Conservation (phyloP, 2,888 invertebrate species). For the Meloe dianella region DNA sequence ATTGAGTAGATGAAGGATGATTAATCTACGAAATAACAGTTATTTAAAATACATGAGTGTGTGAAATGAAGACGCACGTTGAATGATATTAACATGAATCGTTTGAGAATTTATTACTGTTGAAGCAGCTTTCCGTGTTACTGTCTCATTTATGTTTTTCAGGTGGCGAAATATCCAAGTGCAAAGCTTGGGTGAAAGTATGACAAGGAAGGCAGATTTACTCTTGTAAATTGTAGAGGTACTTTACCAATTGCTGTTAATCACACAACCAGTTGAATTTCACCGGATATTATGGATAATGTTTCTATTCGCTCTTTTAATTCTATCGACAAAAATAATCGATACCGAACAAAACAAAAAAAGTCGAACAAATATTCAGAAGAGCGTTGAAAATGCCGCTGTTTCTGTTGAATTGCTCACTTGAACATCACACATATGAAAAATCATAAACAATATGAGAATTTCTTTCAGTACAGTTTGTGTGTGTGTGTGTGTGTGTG, state of each 20-base stretch:
- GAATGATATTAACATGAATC: neutral
- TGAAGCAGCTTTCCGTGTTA: constrained; percentile 9
- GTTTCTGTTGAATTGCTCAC: neutral
- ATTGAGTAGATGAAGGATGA: too few relatives aligned
- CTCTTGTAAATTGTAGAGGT: constrained; percentile 2
- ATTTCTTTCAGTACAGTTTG: neutral
- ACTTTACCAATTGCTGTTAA: constrained; percentile 2
- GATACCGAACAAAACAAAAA: neutral
- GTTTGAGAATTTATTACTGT: neutral
- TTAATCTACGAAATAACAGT: constrained; percentile 36
- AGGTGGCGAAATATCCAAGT: constrained; percentile 7
- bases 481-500: neutral
- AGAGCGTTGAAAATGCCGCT: neutral
- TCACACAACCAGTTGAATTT: constrained; percentile 11
- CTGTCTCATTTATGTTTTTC: neutral
- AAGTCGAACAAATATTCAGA: too few relatives aligned
- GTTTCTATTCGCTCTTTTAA: constrained; percentile 5
- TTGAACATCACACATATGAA: neutral
- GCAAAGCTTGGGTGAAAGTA: neutral
- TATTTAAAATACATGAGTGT: neutral
- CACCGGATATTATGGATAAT: neutral
- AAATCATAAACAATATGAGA: neutral
- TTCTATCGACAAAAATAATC: neutral
- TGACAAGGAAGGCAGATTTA: constrained; percentile 9
- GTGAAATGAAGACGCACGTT: neutral